Evolutionary conservation across 1,140 invertebrate species (phyloP).

Genomic region (Apolygus lucorum): DNA sequence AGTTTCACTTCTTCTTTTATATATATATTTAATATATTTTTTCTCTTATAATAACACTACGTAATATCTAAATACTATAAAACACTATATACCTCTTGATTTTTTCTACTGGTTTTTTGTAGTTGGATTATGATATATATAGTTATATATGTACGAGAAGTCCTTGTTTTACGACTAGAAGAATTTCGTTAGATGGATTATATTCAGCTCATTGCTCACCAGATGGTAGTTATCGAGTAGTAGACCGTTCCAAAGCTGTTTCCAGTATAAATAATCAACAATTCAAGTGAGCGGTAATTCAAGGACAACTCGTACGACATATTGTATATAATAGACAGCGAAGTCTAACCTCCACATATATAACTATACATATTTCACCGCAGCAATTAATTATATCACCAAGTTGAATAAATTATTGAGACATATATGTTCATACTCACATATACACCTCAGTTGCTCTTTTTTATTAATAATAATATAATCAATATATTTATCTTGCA

Average conservation of each 20-base stretch:
- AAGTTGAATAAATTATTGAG: constrained; percentile 24
- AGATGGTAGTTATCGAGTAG: no score
- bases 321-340: background rate
- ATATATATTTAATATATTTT: constrained; percentile 26
- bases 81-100: constrained; percentile 25
- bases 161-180: no score
- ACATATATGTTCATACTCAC: constrained; percentile 22
- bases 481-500: no score
- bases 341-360: background rate
- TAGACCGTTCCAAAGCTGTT: no score
- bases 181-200: no score
- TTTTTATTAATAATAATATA: no score
- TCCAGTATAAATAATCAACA: no score
- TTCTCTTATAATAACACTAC: constrained; percentile 14
- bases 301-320: no score
- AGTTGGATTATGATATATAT: constrained; percentile 21
- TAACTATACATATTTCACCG: constrained; percentile 17
- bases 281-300: no score
- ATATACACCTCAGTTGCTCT: background rate
- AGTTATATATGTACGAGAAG: constrained; percentile 21
- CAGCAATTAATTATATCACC: constrained; percentile 16
- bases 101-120: constrained; percentile 11
- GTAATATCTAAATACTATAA: constrained; percentile 22
- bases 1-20: constrained; percentile 23
- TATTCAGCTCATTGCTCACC: no score